Evolutionary conservation across 2,113 vertebrate genomes (phyloP).

Genomic region (Limanda limanda): DNA sequence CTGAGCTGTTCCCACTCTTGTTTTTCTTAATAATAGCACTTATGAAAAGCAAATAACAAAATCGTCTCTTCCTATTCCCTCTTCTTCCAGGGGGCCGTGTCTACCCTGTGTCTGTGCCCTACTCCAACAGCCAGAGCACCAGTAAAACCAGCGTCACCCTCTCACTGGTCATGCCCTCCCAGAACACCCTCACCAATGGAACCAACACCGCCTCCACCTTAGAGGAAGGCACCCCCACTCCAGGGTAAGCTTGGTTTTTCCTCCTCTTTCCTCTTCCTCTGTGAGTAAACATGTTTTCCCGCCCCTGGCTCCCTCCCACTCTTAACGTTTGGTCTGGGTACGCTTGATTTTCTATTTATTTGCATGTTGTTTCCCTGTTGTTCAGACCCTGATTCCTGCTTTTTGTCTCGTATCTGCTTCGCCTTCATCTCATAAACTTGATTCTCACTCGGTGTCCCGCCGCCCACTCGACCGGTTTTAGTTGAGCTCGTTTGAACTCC

Average conservation of each 20-base stretch:
- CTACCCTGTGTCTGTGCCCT: slow-evolving; percentile 96
- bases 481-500: not conserved
- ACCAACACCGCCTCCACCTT: slow-evolving; percentile 93
- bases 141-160: slow-evolving; percentile 98
- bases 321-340: slow-evolving; percentile 31
- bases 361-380: not conserved
- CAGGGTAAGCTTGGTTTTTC: slow-evolving; percentile 67
- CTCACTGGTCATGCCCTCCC: slow-evolving; percentile 97
- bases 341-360: slow-evolving; percentile 9
- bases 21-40: not conserved
- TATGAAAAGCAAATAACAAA: too few relatives aligned
- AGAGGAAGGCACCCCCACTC: slow-evolving; percentile 93
- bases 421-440: not conserved
- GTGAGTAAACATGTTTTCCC: slow-evolving; percentile 23
- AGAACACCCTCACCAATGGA: slow-evolving; percentile 95
- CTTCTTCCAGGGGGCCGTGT: slow-evolving; percentile 87
- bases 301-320: too few relatives aligned
- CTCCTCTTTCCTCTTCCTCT: not conserved
- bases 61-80: too few relatives aligned
- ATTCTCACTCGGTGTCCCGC: not conserved
- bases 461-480: not conserved
- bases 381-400: not conserved
- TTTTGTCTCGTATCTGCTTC: not conserved
- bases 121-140: slow-evolving; percentile 95
- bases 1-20: not conserved